phyloP scores from a whole-genome alignment of 2,888 invertebrate genomes.

The Cylloceria caligata region DNA sequence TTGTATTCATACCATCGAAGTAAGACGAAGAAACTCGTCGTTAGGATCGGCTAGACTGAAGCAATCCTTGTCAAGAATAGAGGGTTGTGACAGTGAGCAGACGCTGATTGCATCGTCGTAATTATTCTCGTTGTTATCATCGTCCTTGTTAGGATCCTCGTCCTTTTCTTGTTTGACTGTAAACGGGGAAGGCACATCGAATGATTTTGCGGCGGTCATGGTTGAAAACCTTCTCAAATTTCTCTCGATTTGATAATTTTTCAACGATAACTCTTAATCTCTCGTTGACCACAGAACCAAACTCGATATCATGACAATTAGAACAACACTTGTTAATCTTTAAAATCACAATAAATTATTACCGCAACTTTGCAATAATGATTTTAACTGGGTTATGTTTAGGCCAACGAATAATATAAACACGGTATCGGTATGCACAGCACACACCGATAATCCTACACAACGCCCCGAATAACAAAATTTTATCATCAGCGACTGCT shows the following conservation, averaged over 20 bases:
- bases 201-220: conserved; percentile 71
- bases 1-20: conserved; percentile 73
- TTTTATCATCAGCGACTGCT: conserved; percentile 4
- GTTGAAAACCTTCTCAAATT: background rate
- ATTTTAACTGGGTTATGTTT: conserved; percentile 59
- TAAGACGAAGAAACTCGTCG: conserved; percentile 77
- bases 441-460: background rate
- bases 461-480: background rate
- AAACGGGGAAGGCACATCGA: conserved; percentile 75
- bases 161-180: conserved; percentile 66
- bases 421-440: background rate
- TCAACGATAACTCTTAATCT: background rate
- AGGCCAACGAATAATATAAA: conserved; percentile 52
- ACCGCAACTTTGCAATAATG: conserved; percentile 12
- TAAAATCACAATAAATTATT: conserved; percentile 27
- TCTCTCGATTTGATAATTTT: background rate
- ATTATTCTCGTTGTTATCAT: conserved; percentile 65
- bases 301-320: conserved; percentile 4
- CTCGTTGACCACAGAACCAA: background rate
- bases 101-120: conserved; percentile 72
- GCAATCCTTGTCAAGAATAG: conserved; percentile 72
- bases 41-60: conserved; percentile 68
- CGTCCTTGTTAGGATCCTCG: conserved; percentile 56
- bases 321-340: conserved; percentile 1
- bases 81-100: conserved; percentile 74